Evolutionary conservation across 2,113 vertebrate species (phyloP).

Genomic region (Paraplagusia blochii): DNA sequence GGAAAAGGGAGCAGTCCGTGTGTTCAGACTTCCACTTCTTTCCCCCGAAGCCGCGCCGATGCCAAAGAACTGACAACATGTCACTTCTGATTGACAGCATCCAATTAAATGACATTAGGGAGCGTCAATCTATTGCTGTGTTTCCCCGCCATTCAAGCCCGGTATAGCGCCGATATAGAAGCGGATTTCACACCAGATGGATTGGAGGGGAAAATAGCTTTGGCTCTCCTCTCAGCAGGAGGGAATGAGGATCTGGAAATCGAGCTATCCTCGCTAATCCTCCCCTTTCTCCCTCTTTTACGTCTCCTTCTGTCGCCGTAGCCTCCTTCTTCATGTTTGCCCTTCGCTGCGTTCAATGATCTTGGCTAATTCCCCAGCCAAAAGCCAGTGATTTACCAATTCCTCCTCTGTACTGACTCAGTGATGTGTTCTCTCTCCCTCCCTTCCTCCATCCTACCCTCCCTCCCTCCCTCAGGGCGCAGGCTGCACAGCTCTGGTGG

Average conservation of each 20-base stretch:
- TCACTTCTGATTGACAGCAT: slow-evolving; percentile 63
- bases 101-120: slow-evolving; percentile 60
- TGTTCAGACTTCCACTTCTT: slow-evolving; percentile 48
- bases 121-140: slow-evolving; percentile 47
- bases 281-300: slow-evolving; percentile 45
- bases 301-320: slow-evolving; percentile 48
- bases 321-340: slow-evolving; percentile 45
- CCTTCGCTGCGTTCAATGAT: slow-evolving; percentile 49
- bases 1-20: slow-evolving; percentile 32
- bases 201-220: slow-evolving; percentile 69
- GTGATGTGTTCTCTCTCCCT: slow-evolving; percentile 31
- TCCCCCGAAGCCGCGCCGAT: slow-evolving; percentile 33
- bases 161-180: slow-evolving; percentile 45
- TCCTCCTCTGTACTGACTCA: slow-evolving; percentile 42
- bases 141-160: slow-evolving; percentile 28
- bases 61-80: slow-evolving; percentile 47
- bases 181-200: slow-evolving; percentile 66
- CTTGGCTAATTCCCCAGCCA: slow-evolving; percentile 43
- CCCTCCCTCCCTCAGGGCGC: slow-evolving; percentile 80
- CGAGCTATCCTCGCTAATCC: slow-evolving; percentile 55
- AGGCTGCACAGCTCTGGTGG: slow-evolving; percentile 94
- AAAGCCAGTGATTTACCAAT: slow-evolving; percentile 45
- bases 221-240: slow-evolving; percentile 56
- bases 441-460: neutral
- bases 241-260: slow-evolving; percentile 57